Conservation (phyloP, 2,797 vertebrate species). For the Siniperca undulata region DNA sequence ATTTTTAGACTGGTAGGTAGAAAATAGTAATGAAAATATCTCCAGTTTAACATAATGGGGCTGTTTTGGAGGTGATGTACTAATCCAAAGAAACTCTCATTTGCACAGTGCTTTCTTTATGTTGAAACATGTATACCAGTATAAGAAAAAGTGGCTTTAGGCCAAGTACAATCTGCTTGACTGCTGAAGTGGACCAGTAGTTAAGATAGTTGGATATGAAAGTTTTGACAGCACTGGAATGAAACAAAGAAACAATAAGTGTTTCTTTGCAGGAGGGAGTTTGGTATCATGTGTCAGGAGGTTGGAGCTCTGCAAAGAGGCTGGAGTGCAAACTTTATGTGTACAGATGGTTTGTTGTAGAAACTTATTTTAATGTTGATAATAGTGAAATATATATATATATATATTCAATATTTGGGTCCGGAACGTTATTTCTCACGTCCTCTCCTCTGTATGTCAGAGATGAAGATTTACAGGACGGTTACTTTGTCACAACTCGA, state of each 20-base stretch:
- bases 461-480: slow-evolving; percentile 38
- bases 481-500: slow-evolving; percentile 27
- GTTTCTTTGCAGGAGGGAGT: slow-evolving; percentile 6
- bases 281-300: slow-evolving; percentile 19
- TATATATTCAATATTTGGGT: slow-evolving; percentile 35
- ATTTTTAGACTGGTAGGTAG: slow-evolving; percentile 13
- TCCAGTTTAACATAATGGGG: slow-evolving; percentile 52
- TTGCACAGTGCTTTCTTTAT: slow-evolving; percentile 68
- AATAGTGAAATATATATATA: slow-evolving; percentile 5
- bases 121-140: slow-evolving; percentile 40
- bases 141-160: slow-evolving; percentile 19
- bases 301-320: slow-evolving; percentile 15
- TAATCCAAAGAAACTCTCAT: slow-evolving; percentile 83
- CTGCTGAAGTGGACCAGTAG: slow-evolving; percentile 28
- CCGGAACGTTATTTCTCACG: slow-evolving; percentile 1
- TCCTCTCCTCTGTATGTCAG: slow-evolving; percentile 29
- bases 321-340: slow-evolving; percentile 26
- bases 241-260: slow-evolving; percentile 31
- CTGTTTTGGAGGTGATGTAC: slow-evolving; percentile 64
- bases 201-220: not conserved
- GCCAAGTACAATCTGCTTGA: slow-evolving; percentile 33
- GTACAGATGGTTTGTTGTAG: slow-evolving; percentile 43
- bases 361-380: slow-evolving; percentile 33
- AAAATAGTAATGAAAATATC: slow-evolving; percentile 17
- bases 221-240: slow-evolving; percentile 39